Evolutionary conservation across 2,797 vertebrate genomes (phyloP), one percentile per base, ranked within the genome.

Genomic region (Melanotaenia nigrans): DNA sequence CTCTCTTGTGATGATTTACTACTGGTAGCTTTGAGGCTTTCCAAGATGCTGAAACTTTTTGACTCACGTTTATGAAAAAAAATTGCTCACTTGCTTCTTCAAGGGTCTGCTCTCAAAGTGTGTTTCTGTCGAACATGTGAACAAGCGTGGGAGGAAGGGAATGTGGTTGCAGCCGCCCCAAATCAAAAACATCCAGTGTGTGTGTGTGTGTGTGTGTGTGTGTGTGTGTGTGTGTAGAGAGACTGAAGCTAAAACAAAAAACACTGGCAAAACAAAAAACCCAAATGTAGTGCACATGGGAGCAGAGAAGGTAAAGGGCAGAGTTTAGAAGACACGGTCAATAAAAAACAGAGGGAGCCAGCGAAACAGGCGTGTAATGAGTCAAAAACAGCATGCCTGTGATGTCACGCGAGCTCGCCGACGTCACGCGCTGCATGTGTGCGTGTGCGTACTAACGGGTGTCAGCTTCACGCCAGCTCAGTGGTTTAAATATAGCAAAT

Each of bases 401-500:
- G 91, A 92, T 77, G 88, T 90, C 90, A 91, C 28, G 20, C 45
- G 33, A 53, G 62, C 28, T 16, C 13, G 65, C 58, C 56, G 22
- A 89, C 89, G 86, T 90, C 88, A 91, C 76, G 0, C 81, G 4
- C 69, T 79, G 84, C 55, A 64, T 77, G 78, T 75, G 82, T 58
- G 69, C 61, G 3, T 36, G 82, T 40, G 47, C 45, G 45, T 58
- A 67, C 62, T 65, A 77, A 25, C 6, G 81, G 78, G 78, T 63
- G 83, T 81, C 65, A 85, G 78, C 83, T 74, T 69, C 64, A 55
- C 83, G 91, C 92, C 93, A 91, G 89, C 84, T 89, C 86, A 84
- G 59, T 42, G 77, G 90, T 89, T 94, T 94, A 95, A 93, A 93
- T 94, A 92, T 94, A 95, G 93, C 89, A 73, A 77, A 65, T 67